These are phyloP conservation scores for Rhyacophila brunnea DNA, from an alignment of 1,140 invertebrate genomes.

Conservation along the genomic window DNA sequence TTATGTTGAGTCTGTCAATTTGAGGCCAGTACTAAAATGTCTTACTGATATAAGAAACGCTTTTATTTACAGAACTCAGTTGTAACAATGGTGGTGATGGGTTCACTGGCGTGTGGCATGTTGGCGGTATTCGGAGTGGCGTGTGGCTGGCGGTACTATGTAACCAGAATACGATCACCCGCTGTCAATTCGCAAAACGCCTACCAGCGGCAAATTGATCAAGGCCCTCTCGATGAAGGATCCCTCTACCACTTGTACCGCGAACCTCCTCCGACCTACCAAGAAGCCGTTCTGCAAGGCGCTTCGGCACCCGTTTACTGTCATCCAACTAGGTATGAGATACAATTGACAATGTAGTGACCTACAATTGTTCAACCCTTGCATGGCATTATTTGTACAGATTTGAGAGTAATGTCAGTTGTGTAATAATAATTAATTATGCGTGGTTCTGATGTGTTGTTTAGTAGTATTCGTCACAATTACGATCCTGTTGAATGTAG, in stretches of 20 bases:
- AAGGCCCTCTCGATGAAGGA: constrained; percentile 26
- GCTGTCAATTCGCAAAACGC: constrained; percentile 13
- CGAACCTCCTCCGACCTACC: constrained; percentile 32
- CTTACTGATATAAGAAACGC: too few relatives aligned
- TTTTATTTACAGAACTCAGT: constrained; percentile 27
- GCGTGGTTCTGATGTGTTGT: too few relatives aligned
- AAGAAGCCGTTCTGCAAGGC: constrained; percentile 31
- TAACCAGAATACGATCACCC: constrained; percentile 4
- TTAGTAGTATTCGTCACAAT: too few relatives aligned
- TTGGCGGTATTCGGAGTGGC: constrained; percentile 25
- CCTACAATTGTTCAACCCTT: too few relatives aligned
- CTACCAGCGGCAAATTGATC: constrained; percentile 20
- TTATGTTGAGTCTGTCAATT: too few relatives aligned
- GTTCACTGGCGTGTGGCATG: constrained; percentile 26
- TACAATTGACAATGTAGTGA: too few relatives aligned
- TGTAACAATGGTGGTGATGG: constrained; percentile 28
- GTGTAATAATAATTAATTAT: too few relatives aligned
- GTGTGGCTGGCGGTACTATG: constrained; percentile 25
- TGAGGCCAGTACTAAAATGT: too few relatives aligned
- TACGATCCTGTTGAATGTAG: too few relatives aligned
- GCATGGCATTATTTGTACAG: too few relatives aligned
- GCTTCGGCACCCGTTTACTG: constrained; percentile 28
- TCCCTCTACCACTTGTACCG: constrained; percentile 31
- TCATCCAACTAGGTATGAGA: constrained; percentile 30
- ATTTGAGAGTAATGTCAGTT: too few relatives aligned